Evolutionary conservation across 2,888 invertebrate genomes (phyloP).

Genomic region (Eupithecia centaureata): DNA sequence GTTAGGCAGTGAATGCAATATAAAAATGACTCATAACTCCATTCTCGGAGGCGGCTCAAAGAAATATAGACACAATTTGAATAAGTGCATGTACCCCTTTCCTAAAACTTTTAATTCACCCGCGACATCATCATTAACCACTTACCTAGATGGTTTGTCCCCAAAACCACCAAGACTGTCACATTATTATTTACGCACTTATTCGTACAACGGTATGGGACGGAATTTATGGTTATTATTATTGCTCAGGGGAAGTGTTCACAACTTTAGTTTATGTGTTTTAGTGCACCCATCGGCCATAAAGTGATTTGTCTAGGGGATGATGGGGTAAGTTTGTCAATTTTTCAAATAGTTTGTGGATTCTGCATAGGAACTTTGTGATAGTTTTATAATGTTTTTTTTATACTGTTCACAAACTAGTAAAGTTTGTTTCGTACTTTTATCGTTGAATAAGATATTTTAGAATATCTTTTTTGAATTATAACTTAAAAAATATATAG

Average conservation of each 20-base stretch:
- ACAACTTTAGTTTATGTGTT: conserved; percentile 58
- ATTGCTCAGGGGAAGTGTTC: conserved; percentile 69
- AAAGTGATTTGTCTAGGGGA: conserved; percentile 70
- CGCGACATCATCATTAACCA: conserved; percentile 7
- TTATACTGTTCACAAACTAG: background rate
- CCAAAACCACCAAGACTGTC: conserved; percentile 17
- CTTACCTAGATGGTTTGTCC: conserved; percentile 16
- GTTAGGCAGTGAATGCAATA: no score
- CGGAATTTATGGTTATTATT: conserved; percentile 78
- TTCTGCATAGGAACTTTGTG: conserved; percentile 16
- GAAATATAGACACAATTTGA: background rate
- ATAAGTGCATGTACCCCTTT: conserved; percentile 1
- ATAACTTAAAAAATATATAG: no score
- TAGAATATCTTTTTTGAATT: no score
- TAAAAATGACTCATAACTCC: background rate
- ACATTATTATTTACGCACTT: conserved; percentile 40
- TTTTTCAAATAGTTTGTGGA: conserved; percentile 38
- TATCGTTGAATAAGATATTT: background rate
- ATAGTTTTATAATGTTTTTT: conserved; percentile 11
- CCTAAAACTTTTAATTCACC: background rate
- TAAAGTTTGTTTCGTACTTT: background rate
- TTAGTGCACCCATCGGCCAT: conserved; percentile 67
- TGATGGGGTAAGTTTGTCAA: conserved; percentile 38
- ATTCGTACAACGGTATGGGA: conserved; percentile 36
- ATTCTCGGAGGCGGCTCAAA: background rate